Percentiles rank a stretch among this genome's conserved stretches.
Conservation (phyloP, 2,797 vertebrate genomes). For the Aplochiton taeniatus region DNA sequence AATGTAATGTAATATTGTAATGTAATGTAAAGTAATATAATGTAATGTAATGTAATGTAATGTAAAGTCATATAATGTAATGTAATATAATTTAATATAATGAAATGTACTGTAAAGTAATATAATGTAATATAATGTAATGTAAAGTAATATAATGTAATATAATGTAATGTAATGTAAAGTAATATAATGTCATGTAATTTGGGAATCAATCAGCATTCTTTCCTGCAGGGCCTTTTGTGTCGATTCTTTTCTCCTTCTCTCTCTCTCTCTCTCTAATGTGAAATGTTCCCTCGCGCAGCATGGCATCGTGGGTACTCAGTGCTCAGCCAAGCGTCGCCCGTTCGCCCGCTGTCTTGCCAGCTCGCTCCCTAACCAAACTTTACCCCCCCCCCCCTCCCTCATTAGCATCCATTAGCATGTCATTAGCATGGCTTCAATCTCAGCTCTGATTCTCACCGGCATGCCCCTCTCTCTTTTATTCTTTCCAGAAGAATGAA, state of each 20-base stretch:
- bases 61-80: too few relatives aligned
- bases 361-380: slow-evolving; percentile 86
- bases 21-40: too few relatives aligned
- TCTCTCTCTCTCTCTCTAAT: slow-evolving; percentile 38
- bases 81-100: too few relatives aligned
- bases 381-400: slow-evolving; percentile 76
- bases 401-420: slow-evolving; percentile 90
- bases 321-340: slow-evolving; percentile 85
- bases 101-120: too few relatives aligned
- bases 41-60: too few relatives aligned
- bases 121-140: too few relatives aligned
- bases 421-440: slow-evolving; percentile 71
- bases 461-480: not conserved
- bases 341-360: slow-evolving; percentile 79
- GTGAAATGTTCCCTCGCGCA: slow-evolving; percentile 56
- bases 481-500: not conserved
- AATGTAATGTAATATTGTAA: too few relatives aligned
- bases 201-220: slow-evolving; percentile 78
- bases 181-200: slow-evolving; percentile 66
- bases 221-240: slow-evolving; percentile 51
- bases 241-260: slow-evolving; percentile 20
- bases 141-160: too few relatives aligned
- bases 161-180: too few relatives aligned
- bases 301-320: slow-evolving; percentile 74
- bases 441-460: slow-evolving; percentile 32